A percentile compares a stretch with the other conserved stretches of the same genome.
Conservation (phyloP, 2,888 invertebrate species). For the Zygothrica quintamaculata region DNA sequence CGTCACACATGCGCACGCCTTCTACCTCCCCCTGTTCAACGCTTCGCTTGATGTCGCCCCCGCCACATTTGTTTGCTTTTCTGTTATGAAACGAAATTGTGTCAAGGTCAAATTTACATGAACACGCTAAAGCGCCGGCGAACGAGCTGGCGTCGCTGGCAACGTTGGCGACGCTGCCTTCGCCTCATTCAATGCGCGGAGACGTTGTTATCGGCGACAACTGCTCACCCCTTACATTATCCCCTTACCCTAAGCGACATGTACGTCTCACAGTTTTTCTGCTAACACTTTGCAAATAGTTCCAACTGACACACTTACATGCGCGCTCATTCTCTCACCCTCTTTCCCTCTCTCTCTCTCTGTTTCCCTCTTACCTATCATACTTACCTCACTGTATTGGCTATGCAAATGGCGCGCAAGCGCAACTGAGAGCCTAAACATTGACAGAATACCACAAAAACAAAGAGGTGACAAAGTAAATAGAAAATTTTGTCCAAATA, state of each 20-base stretch:
- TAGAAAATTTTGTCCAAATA: slow-evolving; percentile 59
- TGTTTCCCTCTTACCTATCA: too few species aligned
- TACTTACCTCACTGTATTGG: too few species aligned
- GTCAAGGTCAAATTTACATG: slow-evolving; percentile 83
- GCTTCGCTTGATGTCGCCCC: slow-evolving; percentile 47
- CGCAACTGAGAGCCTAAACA: slow-evolving; percentile 43
- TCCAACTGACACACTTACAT: not conserved
- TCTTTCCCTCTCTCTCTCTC: slow-evolving; percentile 27
- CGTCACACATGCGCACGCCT: slow-evolving; percentile 47
- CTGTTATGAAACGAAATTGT: slow-evolving; percentile 80
- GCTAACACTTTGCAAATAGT: slow-evolving; percentile 59
- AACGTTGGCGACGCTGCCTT: slow-evolving; percentile 42
- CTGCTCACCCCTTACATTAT: not conserved
- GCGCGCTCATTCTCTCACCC: not conserved
- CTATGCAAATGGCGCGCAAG: slow-evolving; percentile 44
- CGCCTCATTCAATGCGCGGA: slow-evolving; percentile 13
- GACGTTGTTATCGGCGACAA: not conserved
- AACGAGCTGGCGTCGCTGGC: too few species aligned
- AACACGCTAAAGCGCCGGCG: slow-evolving; percentile 78
- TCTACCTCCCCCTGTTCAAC: not conserved
- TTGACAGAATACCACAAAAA: slow-evolving; percentile 34
- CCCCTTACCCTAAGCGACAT: too few species aligned
- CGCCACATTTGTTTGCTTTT: slow-evolving; percentile 72
- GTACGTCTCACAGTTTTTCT: slow-evolving; percentile 65
- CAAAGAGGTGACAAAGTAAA: slow-evolving; percentile 69